A percentile compares a stretch with the other conserved stretches of the same genome.
phyloP scores from a whole-genome alignment of 1,140 invertebrate species.

The Sinonovacula constricta region DNA sequence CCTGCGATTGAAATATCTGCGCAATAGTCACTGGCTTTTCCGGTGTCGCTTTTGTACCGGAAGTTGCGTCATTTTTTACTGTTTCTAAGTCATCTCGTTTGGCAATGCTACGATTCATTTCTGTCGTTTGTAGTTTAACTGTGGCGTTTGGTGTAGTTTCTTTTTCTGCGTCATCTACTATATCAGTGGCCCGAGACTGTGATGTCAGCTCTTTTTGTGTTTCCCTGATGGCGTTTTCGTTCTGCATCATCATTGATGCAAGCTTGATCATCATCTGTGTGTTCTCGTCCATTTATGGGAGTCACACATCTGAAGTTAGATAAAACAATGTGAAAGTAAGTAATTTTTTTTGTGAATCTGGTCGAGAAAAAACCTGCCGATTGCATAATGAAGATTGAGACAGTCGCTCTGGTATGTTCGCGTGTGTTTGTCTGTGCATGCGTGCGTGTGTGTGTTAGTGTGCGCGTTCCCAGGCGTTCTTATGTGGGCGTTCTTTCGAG shows the following conservation, averaged over 20 bases:
- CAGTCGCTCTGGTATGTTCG: too few relatives aligned
- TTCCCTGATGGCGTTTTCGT: constrained; percentile 45
- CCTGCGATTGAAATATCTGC: too few relatives aligned
- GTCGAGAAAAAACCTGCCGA: too few relatives aligned
- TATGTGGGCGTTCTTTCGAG: too few relatives aligned
- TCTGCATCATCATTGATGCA: constrained; percentile 49
- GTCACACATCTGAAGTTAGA: background rate
- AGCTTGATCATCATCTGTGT: constrained; percentile 49
- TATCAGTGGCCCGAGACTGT: background rate
- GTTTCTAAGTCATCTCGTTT: too few relatives aligned
- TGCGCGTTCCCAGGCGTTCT: too few relatives aligned
- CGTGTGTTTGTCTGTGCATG: too few relatives aligned
- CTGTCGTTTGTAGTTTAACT: background rate
- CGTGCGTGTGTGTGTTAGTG: too few relatives aligned
- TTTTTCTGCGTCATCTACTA: background rate
- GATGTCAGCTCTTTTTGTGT: constrained; percentile 6
- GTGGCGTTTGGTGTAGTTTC: background rate
- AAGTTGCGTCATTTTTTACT: constrained; percentile 27
- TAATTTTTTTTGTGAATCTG: too few relatives aligned
- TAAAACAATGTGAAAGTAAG: too few relatives aligned
- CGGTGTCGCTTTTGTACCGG: background rate
- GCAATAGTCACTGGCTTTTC: constrained; percentile 11
- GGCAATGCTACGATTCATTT: background rate
- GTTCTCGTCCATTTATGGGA: constrained; percentile 44
- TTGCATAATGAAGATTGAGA: too few relatives aligned